phyloP scores from a whole-genome alignment of 1,140 invertebrate genomes.

The Planococcus citri region DNA sequence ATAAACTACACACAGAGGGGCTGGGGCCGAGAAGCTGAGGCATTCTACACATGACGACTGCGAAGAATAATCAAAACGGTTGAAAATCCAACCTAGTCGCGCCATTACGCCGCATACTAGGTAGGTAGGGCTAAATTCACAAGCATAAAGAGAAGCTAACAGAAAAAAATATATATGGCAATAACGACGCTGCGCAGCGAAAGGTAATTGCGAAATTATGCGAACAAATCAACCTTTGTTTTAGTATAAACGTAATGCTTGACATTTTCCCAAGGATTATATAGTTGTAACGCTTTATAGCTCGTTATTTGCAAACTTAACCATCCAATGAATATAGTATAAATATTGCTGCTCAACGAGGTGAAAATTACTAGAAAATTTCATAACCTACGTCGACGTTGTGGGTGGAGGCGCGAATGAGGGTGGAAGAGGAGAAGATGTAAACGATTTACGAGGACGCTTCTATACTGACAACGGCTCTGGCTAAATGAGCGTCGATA shows the following conservation, averaged over 20 bases:
- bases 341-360: neutral
- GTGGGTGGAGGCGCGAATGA: no score
- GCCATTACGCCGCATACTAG: no score
- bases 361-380: conserved; percentile 4
- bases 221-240: neutral
- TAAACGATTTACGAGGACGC: no score
- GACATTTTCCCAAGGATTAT: neutral
- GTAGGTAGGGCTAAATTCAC: neutral
- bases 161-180: neutral
- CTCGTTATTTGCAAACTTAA: neutral
- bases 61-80: no score
- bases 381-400: neutral
- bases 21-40: no score
- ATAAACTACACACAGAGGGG: no score
- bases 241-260: neutral
- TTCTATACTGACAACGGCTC: no score
- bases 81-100: no score
- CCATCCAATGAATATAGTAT: neutral
- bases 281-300: conserved; percentile 1
- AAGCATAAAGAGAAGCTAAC: neutral
- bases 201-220: conserved; percentile 3
- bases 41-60: no score
- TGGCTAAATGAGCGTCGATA: neutral
- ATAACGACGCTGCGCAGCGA: neutral
- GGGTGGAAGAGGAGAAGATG: no score